phyloP scores from a whole-genome alignment of 1,140 invertebrate species.

The Cherax quadricarinatus region DNA sequence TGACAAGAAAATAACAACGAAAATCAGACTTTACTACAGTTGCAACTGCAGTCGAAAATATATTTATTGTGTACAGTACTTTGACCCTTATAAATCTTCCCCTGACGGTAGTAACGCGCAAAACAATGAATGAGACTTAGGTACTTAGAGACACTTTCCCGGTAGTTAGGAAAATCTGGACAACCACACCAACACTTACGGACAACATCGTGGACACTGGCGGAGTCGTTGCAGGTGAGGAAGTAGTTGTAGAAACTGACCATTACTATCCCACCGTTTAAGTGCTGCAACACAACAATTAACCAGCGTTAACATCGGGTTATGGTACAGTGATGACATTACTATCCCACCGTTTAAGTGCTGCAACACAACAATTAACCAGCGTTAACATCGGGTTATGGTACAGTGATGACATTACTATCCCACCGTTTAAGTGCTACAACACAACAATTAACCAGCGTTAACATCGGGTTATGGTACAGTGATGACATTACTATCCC shows the following conservation, averaged over 20 bases:
- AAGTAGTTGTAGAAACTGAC: constrained; percentile 75
- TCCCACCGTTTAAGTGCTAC: constrained; percentile 80
- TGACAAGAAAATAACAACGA: too few relatives aligned
- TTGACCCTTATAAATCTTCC: too few relatives aligned
- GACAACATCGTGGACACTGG: constrained; percentile 44
- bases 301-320: neutral
- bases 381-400: neutral
- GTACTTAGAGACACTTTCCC: too few relatives aligned
- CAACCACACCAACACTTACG: constrained; percentile 23
- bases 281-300: constrained; percentile 80
- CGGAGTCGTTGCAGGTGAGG: constrained; percentile 73
- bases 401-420: constrained; percentile 71
- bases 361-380: constrained; percentile 77
- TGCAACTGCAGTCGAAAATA: too few relatives aligned
- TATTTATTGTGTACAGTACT: too few relatives aligned
- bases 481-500: constrained; percentile 73
- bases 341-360: constrained; percentile 78
- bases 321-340: constrained; percentile 54
- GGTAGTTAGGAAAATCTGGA: too few relatives aligned
- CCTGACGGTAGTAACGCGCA: too few relatives aligned
- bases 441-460: constrained; percentile 61
- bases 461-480: neutral
- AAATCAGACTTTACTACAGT: too few relatives aligned
- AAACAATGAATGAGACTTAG: too few relatives aligned
- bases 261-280: constrained; percentile 75